Conservation (phyloP, 2,113 vertebrate genomes). For the Columba livia region DNA sequence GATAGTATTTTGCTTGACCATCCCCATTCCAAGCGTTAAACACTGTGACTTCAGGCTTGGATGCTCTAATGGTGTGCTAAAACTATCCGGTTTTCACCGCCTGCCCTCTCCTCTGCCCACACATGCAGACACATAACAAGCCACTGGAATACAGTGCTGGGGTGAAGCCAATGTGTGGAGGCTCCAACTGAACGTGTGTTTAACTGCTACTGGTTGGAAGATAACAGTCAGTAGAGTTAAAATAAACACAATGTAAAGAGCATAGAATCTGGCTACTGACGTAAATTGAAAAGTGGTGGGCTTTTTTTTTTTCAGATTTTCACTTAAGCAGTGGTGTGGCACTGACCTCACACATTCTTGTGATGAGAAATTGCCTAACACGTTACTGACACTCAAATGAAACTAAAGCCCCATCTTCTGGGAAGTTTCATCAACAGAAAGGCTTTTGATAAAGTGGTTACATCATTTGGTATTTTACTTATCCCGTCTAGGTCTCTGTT, state of each 20-base stretch:
- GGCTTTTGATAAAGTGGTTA: not conserved
- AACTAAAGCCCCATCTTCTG: not conserved
- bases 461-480: not conserved
- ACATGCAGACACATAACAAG: not conserved
- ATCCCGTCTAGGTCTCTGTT: not conserved
- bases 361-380: not conserved
- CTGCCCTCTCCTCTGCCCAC: conserved; percentile 35
- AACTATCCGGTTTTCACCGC: conserved; percentile 63
- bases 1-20: conserved; percentile 74
- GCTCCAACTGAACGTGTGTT: not conserved
- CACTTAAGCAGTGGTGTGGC: not conserved
- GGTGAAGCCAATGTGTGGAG: conserved; percentile 16
- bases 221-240: not conserved
- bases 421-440: not conserved
- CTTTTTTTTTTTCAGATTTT: not conserved
- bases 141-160: conserved; percentile 30
- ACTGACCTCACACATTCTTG: not conserved
- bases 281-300: not conserved
- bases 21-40: conserved; percentile 74
- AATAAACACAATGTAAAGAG: not conserved
- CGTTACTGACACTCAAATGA: not conserved
- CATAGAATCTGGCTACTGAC: not conserved
- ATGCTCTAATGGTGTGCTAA: conserved; percentile 71
- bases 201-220: not conserved
- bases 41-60: conserved; percentile 73